These are phyloP conservation scores for Anoura caudifer DNA, from an alignment of 2,113 vertebrate species.

Conservation along the genomic window DNA sequence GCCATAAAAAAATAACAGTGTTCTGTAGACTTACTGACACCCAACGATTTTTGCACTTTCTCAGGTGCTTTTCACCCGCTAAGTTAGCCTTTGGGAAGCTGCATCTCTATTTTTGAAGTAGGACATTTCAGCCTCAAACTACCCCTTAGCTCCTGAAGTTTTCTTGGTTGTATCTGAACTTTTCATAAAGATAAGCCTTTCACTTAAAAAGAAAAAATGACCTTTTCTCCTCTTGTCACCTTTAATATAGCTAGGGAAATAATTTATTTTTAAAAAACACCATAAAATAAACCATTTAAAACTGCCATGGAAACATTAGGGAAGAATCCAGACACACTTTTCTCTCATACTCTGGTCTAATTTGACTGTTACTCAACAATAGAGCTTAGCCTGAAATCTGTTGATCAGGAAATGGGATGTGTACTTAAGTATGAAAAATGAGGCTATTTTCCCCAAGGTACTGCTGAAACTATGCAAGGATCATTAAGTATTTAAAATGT, in stretches of 20 bases:
- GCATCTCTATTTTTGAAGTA: background rate
- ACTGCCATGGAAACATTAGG: background rate
- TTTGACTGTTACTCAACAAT: background rate
- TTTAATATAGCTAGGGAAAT: background rate
- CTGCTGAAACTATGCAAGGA: background rate
- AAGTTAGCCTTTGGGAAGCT: background rate
- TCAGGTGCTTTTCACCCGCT: background rate
- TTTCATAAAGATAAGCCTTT: background rate
- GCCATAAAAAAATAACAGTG: background rate
- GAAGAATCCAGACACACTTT: background rate
- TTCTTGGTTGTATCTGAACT: background rate
- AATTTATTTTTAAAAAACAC: background rate
- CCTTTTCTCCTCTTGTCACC: background rate
- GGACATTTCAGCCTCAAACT: background rate
- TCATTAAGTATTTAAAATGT: slow-evolving; percentile 12
- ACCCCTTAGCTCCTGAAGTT: background rate
- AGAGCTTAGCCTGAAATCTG: slow-evolving; percentile 34
- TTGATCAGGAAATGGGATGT: slow-evolving; percentile 50
- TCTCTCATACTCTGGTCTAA: background rate
- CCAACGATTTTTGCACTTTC: background rate
- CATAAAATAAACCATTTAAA: background rate
- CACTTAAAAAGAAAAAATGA: background rate
- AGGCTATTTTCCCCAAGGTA: slow-evolving; percentile 7
- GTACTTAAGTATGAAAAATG: slow-evolving; percentile 40
- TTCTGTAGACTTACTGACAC: background rate